Evolutionary conservation across 1,140 invertebrate genomes (phyloP).

Genomic region (Aphaenogaster ashmeadi): DNA sequence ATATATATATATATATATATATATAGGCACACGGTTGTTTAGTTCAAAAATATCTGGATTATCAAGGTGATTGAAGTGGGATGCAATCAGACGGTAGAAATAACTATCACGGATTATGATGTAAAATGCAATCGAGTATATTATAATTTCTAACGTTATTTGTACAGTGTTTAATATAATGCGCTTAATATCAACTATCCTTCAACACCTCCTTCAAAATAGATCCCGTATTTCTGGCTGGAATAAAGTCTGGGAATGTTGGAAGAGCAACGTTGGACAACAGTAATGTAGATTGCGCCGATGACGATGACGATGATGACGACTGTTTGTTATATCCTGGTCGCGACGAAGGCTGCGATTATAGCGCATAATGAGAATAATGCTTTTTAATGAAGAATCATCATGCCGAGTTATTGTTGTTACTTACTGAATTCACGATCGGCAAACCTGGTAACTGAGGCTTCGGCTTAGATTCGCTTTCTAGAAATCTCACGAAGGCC

Average conservation of each 20-base stretch:
- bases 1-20: background rate
- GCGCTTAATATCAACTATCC: conserved; percentile 88
- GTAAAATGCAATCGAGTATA: conserved; percentile 32
- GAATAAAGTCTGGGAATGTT: conserved; percentile 89
- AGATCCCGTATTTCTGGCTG: conserved; percentile 90
- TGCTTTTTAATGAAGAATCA: conserved; percentile 13
- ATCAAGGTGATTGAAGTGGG: background rate
- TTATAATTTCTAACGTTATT: conserved; percentile 37
- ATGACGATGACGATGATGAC: conserved; percentile 77
- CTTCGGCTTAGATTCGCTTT: conserved; percentile 93
- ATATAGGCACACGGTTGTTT: background rate
- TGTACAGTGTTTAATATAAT: conserved; percentile 42
- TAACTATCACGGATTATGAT: background rate
- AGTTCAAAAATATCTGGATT: background rate
- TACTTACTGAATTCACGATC: conserved; percentile 85
- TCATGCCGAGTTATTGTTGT: background rate
- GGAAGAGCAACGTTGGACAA: conserved; percentile 89
- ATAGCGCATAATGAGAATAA: conserved; percentile 50
- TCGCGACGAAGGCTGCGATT: conserved; percentile 76
- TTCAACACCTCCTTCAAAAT: conserved; percentile 91
- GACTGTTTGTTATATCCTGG: conserved; percentile 61
- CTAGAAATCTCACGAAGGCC: conserved; percentile 96
- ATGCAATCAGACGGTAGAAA: background rate
- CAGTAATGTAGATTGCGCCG: conserved; percentile 86
- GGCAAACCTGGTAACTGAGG: conserved; percentile 89